Conservation (phyloP, 2,113 vertebrate genomes). For the Notothenia coriiceps region DNA sequence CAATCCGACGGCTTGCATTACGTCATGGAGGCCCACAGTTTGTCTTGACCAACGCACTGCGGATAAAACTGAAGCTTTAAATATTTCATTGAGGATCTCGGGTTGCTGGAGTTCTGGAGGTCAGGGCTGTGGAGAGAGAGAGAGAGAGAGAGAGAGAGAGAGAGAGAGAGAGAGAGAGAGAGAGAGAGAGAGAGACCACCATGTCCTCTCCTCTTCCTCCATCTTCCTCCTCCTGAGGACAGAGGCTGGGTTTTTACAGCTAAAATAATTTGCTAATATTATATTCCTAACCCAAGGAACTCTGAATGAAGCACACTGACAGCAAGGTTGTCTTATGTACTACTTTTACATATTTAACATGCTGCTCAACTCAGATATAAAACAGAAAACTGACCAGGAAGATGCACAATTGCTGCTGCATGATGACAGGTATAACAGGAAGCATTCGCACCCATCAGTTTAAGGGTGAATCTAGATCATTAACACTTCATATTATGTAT, state of each 20-base stretch:
- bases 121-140: constrained; percentile 70
- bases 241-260: constrained; percentile 7
- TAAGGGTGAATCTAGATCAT: neutral
- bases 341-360: neutral
- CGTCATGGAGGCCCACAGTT: constrained; percentile 79
- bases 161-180: constrained; percentile 30
- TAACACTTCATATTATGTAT: neutral
- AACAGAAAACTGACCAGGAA: neutral
- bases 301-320: constrained; percentile 11
- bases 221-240: constrained; percentile 2
- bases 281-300: neutral
- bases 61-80: constrained; percentile 83
- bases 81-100: constrained; percentile 87
- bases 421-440: neutral
- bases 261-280: neutral
- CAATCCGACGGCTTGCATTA: constrained; percentile 78
- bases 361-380: neutral
- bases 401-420: neutral
- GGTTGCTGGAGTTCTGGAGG: constrained; percentile 82
- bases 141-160: neutral
- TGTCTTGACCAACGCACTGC: constrained; percentile 84
- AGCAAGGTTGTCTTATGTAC: neutral
- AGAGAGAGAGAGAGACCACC: constrained; percentile 21
- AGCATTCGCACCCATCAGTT: neutral
- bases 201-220: constrained; percentile 17